Evolutionary conservation across 2,113 vertebrate genomes (phyloP).

Genomic region (Semnornis frantzii): DNA sequence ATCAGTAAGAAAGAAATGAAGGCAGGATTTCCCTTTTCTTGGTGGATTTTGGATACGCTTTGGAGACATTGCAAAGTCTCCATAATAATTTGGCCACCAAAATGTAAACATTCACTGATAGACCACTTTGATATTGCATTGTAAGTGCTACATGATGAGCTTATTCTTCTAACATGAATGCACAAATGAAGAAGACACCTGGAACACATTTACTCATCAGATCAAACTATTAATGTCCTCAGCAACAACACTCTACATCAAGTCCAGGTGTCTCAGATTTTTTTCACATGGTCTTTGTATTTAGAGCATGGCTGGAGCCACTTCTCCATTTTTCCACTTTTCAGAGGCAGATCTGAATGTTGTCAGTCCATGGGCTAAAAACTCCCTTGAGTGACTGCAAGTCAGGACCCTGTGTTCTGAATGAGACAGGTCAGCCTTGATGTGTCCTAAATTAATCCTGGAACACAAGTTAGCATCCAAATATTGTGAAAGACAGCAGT

Average conservation of each 20-base stretch:
- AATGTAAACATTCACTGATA: background rate
- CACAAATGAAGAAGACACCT: background rate
- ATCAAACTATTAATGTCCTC: background rate
- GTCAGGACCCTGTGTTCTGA: background rate
- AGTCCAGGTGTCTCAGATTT: background rate
- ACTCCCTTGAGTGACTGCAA: background rate
- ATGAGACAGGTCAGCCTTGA: background rate
- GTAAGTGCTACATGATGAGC: background rate
- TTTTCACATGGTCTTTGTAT: background rate
- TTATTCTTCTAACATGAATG: background rate
- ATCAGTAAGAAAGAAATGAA: background rate
- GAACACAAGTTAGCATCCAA: background rate
- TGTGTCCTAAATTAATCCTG: background rate
- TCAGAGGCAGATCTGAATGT: background rate
- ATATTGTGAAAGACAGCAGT: background rate
- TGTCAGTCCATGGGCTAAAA: background rate
- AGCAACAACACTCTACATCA: background rate
- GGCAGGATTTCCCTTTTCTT: background rate
- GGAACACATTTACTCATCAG: background rate
- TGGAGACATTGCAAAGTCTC: background rate
- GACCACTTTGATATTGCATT: background rate
- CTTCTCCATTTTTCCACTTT: background rate
- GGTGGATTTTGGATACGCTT: background rate
- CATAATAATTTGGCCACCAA: background rate
- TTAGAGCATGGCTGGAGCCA: background rate